Evolutionary conservation across 2,888 invertebrate species (phyloP), one percentile per base, ranked within the genome.

Genomic region (Drosophila neotestacea): DNA sequence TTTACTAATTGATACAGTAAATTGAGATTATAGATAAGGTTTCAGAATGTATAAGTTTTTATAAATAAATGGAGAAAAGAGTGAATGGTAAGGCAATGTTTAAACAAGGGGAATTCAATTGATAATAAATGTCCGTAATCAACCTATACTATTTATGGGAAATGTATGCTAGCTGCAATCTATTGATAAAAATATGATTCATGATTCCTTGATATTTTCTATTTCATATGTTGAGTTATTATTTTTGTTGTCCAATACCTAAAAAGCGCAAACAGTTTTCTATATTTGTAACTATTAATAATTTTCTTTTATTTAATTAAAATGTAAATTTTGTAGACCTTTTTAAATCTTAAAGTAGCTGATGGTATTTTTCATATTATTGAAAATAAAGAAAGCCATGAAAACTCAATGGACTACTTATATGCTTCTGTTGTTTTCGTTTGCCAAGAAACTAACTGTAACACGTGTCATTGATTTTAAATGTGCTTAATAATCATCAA

Each of bases 391-490:
- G 22, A n/a, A 30, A 46, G 6, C 1, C 13, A 46, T 30, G 10
- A 6, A 13, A 41, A 16, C 13, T 10, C 3, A 41, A 52, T 13
- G 39, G 28, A 30, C 11, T 13, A 6, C 1, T 6, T 28, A 4
- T 13, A 30, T 10, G 30, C n/a, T n/a, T 10, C n/a, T 4, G 10
- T 16, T 13, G 16, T 3, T 9, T 16, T 30, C 6, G 30, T 30
- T 30, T 6, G 22, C 22, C 22, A 16, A 11, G 4, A 13, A 9
- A 36, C 34, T 38, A 55, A 50, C 16, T 22, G 27, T 5, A 11
- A 22, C 10, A 68, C 39, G 41, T 7, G 38, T 47, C 39, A 68
- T 58, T 69, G 62, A 54, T 2, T 74, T 51, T 32, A 22, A 67
- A 58, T 59, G 48, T 32, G 13, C 39, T 30, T 7, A 44, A 54